A percentile compares a stretch with the other conserved stretches of the same genome.
These are phyloP conservation scores for Lonchura striata DNA, from an alignment of 2,113 vertebrate species.

Conservation along the genomic window DNA sequence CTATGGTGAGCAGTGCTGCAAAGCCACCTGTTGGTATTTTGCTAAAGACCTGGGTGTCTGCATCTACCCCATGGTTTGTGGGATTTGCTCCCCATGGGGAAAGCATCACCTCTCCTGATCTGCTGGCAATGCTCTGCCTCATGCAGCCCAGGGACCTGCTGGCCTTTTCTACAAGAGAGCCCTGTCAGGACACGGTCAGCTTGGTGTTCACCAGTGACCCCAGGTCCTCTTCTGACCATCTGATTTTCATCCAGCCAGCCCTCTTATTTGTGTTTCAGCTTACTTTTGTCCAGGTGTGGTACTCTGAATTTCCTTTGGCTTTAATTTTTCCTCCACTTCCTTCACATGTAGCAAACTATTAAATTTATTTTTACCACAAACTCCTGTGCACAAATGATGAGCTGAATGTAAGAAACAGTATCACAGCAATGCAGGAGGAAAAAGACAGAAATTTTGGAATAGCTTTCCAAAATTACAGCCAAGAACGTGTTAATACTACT, in stretches of 20 bases:
- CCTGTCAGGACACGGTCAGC: rapidly evolving
- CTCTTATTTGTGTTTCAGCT: background rate
- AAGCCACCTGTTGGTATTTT: background rate
- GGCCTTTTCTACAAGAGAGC: background rate
- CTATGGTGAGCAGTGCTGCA: background rate
- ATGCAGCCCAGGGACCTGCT: background rate
- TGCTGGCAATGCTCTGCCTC: background rate
- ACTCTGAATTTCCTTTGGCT: background rate
- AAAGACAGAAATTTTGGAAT: background rate
- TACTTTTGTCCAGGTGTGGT: background rate
- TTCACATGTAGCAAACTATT: background rate
- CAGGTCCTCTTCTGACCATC: background rate
- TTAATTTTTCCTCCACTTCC: background rate
- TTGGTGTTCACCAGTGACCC: background rate
- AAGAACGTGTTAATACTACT: background rate
- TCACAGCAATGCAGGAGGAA: background rate
- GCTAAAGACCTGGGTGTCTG: background rate
- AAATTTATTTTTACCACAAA: background rate
- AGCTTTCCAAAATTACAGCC: background rate
- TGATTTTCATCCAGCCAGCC: background rate
- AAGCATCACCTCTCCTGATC: background rate
- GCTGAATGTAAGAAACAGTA: background rate
- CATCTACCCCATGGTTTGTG: background rate
- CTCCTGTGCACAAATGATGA: background rate
- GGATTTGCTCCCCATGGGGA: background rate